Evolutionary conservation across 2,888 invertebrate species (phyloP), one percentile per base, ranked within the genome.

Genomic region (Heliconius ismenius): DNA sequence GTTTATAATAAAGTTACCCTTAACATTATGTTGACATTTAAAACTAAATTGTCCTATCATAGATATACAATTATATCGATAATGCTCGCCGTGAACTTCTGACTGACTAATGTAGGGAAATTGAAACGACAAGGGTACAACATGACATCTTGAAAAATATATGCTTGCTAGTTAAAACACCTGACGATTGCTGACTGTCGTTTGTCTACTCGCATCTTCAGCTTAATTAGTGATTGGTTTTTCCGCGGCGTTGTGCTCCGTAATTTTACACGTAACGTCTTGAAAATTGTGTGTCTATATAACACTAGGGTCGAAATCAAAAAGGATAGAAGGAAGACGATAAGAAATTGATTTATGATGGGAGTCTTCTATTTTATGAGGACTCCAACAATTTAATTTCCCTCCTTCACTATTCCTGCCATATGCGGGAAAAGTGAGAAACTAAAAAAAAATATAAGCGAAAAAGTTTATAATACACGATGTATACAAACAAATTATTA

Each of bases 11-110:
- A 58, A 28, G 24, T 77, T 64, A 64, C 54, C 68, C 63, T 63
- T 70, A 60, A 65, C 77, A 73, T 75, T 77, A 70, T 76, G 69
- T 76, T 84, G 82, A 82, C 83, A 83, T 84, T 84, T 82, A 73
- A 75, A 80, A 77, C 74, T 81, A 82, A 83, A 82, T 79, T 75
- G 68, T 64, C 58, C 68, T 74, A 74, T 76, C 79, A 79, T 76
- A 43, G 15, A 15, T 43, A 75, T 77, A 75, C 62, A 63, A 74
- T 78, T 79, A 78, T 76, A 65, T 24, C 65, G 64, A 79, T 77
- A 79, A 79, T 69, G 60, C 70, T 77, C 65, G 28, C 76, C 76
- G n/a, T 81, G 81, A 82, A 81, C 81, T 82, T 81, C 72, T 73
- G 73, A 54, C 36, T 70, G 39, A 3, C 24, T 75, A 70, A 80